phyloP scores from a whole-genome alignment of 2,888 invertebrate species.

The Venustoraphidia nigricollis region DNA sequence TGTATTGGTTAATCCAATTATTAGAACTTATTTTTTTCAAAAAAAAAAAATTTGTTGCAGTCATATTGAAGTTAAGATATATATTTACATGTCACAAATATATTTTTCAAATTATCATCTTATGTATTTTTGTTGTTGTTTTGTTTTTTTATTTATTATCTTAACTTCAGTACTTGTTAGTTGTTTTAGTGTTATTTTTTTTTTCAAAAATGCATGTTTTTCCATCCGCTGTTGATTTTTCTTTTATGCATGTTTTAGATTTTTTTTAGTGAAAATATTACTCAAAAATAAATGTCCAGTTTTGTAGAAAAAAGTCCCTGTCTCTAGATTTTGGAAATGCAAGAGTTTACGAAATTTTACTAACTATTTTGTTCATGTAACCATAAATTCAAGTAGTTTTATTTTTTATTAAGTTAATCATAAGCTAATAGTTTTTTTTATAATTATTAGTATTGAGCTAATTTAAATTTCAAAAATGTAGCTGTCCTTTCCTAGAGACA shows the following conservation, averaged over 20 bases:
- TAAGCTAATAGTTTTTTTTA: too few relatives aligned
- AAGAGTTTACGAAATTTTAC: too few relatives aligned
- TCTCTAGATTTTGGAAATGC: too few relatives aligned
- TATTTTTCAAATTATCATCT: slow-evolving; percentile 5
- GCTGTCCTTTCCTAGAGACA: too few relatives aligned
- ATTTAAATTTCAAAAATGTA: too few relatives aligned
- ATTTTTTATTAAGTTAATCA: too few relatives aligned
- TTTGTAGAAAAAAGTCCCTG: too few relatives aligned
- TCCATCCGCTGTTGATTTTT: slow-evolving; percentile 1
- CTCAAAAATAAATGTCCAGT: too few relatives aligned
- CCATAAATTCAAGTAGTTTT: too few relatives aligned
- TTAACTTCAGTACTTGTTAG: slow-evolving; percentile 1
- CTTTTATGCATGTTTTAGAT: neutral
- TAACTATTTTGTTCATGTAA: too few relatives aligned
- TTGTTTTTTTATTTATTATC: slow-evolving; percentile 1
- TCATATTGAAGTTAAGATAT: neutral
- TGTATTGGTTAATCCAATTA: slow-evolving; percentile 5
- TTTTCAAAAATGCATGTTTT: slow-evolving; percentile 2
- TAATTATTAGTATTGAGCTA: too few relatives aligned
- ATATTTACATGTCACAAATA: slow-evolving; percentile 1
- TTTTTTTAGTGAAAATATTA: neutral
- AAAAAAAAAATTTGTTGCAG: neutral
- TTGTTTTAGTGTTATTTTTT: slow-evolving; percentile 5
- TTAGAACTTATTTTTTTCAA: too few relatives aligned
- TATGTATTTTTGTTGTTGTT: slow-evolving; percentile 3